Evolutionary conservation across 2,888 invertebrate species (phyloP).

Genomic region (Sarcophaga subvicina): DNA sequence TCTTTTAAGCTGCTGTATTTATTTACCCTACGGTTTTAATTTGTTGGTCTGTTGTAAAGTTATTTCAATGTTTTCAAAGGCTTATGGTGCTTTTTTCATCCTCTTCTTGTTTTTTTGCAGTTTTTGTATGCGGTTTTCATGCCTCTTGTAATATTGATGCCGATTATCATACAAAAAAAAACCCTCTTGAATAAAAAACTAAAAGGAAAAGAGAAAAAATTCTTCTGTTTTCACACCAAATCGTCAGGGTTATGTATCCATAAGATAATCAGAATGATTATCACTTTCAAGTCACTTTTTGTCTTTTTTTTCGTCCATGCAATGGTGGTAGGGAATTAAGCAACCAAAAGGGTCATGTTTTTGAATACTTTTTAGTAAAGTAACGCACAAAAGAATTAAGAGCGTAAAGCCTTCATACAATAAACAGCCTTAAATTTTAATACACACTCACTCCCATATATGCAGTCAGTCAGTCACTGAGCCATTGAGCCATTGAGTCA

Average conservation of each 20-base stretch:
- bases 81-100: background rate
- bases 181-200: too few relatives aligned
- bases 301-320: background rate
- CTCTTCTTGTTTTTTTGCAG: background rate
- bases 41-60: slow-evolving; percentile 33
- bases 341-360: slow-evolving; percentile 20
- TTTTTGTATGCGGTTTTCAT: slow-evolving; percentile 34
- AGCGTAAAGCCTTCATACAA: background rate
- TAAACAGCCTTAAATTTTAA: background rate
- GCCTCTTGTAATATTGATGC: slow-evolving; percentile 53
- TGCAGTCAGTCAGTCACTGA: background rate
- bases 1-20: slow-evolving; percentile 59
- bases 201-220: background rate
- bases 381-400: slow-evolving; percentile 24
- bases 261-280: slow-evolving; percentile 43
- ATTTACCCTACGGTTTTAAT: slow-evolving; percentile 58
- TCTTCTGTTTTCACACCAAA: slow-evolving; percentile 10
- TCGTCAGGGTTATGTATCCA: background rate
- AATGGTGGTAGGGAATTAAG: background rate
- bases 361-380: background rate
- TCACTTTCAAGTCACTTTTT: slow-evolving; percentile 24
- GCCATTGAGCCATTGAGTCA: background rate
- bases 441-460: background rate
- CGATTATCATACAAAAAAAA: background rate
- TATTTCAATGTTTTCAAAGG: slow-evolving; percentile 17